Evolutionary conservation across 2,113 vertebrate genomes (phyloP).

Genomic region (Passer montanus): DNA sequence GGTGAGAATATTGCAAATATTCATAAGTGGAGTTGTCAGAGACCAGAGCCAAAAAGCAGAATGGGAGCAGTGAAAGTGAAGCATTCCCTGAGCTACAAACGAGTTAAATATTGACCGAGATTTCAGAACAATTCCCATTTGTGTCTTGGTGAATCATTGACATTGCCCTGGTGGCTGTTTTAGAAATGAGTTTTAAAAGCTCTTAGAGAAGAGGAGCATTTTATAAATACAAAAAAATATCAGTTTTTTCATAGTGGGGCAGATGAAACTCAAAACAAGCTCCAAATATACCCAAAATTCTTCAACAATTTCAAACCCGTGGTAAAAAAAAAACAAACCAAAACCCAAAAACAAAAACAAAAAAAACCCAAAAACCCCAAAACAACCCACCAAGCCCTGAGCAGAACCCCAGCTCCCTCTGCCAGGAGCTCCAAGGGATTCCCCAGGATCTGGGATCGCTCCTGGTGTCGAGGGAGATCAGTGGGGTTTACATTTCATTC

Average conservation of each 20-base stretch:
- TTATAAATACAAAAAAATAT: not conserved
- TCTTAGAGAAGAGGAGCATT: not conserved
- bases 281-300: not conserved
- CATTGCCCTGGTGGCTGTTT: not conserved
- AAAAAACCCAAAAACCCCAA: too few relatives aligned
- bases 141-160: not conserved
- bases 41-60: not conserved
- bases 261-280: not conserved
- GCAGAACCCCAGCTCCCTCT: not conserved
- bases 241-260: not conserved
- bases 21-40: not conserved
- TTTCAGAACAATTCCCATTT: not conserved
- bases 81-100: not conserved
- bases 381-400: not conserved
- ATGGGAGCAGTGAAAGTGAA: not conserved
- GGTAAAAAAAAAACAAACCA: not conserved
- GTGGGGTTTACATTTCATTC: not conserved
- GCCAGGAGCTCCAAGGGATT: not conserved
- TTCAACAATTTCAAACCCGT: not conserved
- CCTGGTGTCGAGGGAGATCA: not conserved
- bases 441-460: fast-evolving
- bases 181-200: not conserved
- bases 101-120: not conserved
- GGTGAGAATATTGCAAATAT: not conserved
- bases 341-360: too few relatives aligned